Evolutionary conservation across 2,888 invertebrate species (phyloP), one percentile per base, ranked within the genome.

Genomic region (Polyommatus iphigenia): DNA sequence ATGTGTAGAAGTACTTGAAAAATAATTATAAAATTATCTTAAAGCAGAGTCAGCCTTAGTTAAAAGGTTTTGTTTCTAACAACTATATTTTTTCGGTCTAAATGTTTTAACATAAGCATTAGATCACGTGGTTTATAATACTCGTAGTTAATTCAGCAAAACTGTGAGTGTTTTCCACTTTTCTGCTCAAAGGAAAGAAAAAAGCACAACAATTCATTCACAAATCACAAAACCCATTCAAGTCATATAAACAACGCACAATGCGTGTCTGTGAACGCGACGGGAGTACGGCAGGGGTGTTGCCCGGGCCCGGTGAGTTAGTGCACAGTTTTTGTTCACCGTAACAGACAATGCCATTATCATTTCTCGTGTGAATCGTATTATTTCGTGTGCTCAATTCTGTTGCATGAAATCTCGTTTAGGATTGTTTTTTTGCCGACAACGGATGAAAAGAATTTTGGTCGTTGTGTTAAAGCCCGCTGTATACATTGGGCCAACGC

Each of bases 201-300:
- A 67, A 67, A 24, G 29, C 3, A 29, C 24, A 13, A 24, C 2
- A 57, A 57, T 24, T 24, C 62, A 20, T 62, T 62, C 20, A 62
- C 59, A 62, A 24, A 24, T 13, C 3, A 24, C 29, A 67, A 29
- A 67, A 67, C 67, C 29, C 15, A 67, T 67, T 67, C 67, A 67
- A 32, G 29, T 67, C 29, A 32, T 15, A 67, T 67, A 67, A 67
- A 67, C 67, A 29, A 67, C 67, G 67, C 67, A 67, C 67, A 67
- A 67, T 67, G 67, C 67, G 29, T 67, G 5, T 18, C 67, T 5
- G 67, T 32, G 20, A 29, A 24, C 24, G 29, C 24, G 29, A 24
- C 20, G 67, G 67, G 67, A 62, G 67, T 67, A 67, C 67, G 29
- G 29, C 67, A 67, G 67, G 67, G 67, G 15, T 24, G 62, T 20